A percentile compares a stretch with the other conserved stretches of the same genome.
Evolutionary conservation across 2,113 vertebrate genomes (phyloP).

Genomic region (Neodon shergylaensis): DNA sequence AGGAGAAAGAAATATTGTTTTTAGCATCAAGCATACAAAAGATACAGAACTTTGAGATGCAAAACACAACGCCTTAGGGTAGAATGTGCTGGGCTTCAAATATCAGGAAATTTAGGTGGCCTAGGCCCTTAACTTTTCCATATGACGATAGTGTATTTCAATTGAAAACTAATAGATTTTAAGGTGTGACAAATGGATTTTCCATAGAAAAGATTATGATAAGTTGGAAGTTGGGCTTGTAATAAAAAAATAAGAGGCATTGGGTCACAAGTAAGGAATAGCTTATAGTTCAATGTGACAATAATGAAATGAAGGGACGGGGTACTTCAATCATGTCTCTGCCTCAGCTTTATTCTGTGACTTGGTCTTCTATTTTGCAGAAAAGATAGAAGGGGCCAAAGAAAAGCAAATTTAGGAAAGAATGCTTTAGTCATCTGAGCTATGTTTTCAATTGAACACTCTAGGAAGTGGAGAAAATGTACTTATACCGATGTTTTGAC

Average conservation of each 20-base stretch:
- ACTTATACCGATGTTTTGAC: not conserved
- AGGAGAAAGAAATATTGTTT: not conserved
- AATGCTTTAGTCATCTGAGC: not conserved
- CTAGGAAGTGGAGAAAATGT: not conserved
- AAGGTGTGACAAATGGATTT: not conserved
- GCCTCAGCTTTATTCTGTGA: not conserved
- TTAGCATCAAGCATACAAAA: not conserved
- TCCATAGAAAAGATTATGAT: not conserved
- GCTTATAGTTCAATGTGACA: not conserved
- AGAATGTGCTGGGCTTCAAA: not conserved
- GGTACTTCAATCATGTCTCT: not conserved
- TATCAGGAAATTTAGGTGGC: not conserved
- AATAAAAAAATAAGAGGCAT: not conserved
- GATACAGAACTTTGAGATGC: rapidly evolving
- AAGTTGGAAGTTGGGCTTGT: not conserved
- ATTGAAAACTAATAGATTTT: not conserved
- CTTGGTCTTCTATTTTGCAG: not conserved
- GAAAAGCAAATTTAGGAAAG: not conserved
- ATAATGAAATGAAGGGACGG: not conserved
- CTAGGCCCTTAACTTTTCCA: not conserved
- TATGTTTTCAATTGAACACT: not conserved
- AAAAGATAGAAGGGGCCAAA: not conserved
- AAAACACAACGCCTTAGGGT: not conserved
- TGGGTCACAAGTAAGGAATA: not conserved
- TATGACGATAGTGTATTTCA: not conserved